Base-by-base conservation (phyloP, 2,888 invertebrate genomes). In the Catocala nupta region DNA sequence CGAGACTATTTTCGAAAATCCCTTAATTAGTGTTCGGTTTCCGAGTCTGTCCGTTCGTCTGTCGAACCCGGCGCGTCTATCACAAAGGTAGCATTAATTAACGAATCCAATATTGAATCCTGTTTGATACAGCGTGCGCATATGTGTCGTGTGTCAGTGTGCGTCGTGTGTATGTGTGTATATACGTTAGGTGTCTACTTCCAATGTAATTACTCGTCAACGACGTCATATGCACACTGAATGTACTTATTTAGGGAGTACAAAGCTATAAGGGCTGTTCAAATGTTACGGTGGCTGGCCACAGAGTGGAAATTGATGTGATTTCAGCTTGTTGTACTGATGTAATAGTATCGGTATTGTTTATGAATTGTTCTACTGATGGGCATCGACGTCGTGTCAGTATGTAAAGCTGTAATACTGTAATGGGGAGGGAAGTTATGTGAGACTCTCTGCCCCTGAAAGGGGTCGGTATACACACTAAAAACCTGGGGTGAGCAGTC, bases 21-120 rank as follows among this genome's bases (percentile, higher is more conserved):
- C 80, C 74, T 80, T 80, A 79, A 82, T 83, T 84, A 82, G 81
- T 65, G 76, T 59, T 66, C 75, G 65, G 63, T 59, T 74, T 71
- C 78, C 74, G 64, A 70, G 79, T 74, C 80, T 72, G 78, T 76
- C 81, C 77, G 80, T 75, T 79, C 73, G 78, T 57, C 69, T 70
- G 74, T 76, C 78, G 82, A 79, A 79, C 71, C 59, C 64, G 81
- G 75, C 77, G 78, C 80, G 74, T 70, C 81, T 71, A 76, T 79
- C 84, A 83, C 84, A 85, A 83, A 82, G 86, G 86, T 81, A 82
- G 81, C 81, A 83, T 85, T 87, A 86, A 86, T 86, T 86, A 87
- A 85, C 81, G 79, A 80, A 83, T 82, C 80, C 84, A 80, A 85
- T 84, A 84, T 85, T 81, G 82, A 81, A 85, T 82, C 83, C 76